Evolutionary conservation across 2,888 invertebrate genomes (phyloP), one percentile per base, ranked within the genome.

Genomic region (Drosophila prostipennis): DNA sequence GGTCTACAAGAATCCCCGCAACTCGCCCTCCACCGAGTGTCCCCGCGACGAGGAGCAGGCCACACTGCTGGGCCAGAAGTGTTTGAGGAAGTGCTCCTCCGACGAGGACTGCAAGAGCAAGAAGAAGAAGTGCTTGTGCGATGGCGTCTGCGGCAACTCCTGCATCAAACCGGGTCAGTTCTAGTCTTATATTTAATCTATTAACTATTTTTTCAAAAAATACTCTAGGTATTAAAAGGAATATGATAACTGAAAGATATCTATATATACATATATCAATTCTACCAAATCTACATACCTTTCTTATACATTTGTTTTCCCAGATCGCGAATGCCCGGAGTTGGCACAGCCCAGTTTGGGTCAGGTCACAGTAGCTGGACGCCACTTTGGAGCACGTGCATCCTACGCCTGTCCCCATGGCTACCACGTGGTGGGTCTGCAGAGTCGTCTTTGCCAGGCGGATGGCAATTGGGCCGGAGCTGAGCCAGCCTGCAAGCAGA

Each of bases 71-170:
- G 96, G 96, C 1, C 97, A 98, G 89, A 96, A 96, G 89, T 98
- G 98, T 92, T 94, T 98, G 71, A 94, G 98, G 73, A 98, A 98
- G 91, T 99, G 99, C 91, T 97, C 96, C 0, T 96, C 96, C 0
- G 98, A 99, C 90, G 96, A 96, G 90, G 98, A 99, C 91, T 99
- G 99, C 92, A 98, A 98, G 92, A 98, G 98, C 90, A 96, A 97
- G 93, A 97, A 97, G 93, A 98, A 98, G 93, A 96, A 98, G 90
- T 99, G 99, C 91, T 94, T 98, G 73, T 99, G 99, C 91, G 99
- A 99, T 90, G 99, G 98, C 51, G 95, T 96, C 2, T 99, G 99
- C 90, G 99, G 99, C 63, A 96, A 98, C 95, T 98, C 98, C 57
- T 99, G 99, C 92, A 98, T 99, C 80, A 98, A 99, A 91, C 98